A percentile compares a stretch with the other conserved stretches of the same genome.
Conservation (phyloP, 2,113 vertebrate genomes). For the Microcebus murinus region DNA sequence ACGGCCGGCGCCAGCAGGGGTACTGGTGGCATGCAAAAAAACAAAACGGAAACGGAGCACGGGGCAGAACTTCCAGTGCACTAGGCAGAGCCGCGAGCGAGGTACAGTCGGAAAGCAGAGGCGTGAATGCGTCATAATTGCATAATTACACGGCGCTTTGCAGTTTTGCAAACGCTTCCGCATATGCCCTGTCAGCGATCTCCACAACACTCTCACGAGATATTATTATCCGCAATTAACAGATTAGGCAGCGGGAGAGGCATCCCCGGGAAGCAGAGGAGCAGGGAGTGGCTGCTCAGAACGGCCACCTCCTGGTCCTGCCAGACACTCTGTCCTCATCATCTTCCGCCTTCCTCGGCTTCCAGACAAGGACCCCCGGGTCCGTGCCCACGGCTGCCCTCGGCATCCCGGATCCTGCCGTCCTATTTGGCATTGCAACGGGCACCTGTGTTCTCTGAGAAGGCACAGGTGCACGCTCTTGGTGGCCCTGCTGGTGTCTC, state of each 20-base stretch:
- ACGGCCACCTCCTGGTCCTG: neutral
- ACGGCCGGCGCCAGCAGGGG: fast-evolving
- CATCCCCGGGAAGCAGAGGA: fast-evolving
- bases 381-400: fast-evolving
- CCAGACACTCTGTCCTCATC: too few species aligned
- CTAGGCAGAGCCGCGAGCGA: neutral
- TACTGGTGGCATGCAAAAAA: fast-evolving
- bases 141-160: neutral
- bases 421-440: fast-evolving
- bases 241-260: neutral
- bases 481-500: neutral
- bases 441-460: fast-evolving
- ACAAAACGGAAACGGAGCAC: neutral
- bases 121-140: neutral
- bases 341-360: fast-evolving
- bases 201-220: neutral
- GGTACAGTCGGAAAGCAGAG: too few species aligned
- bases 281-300: fast-evolving
- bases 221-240: neutral
- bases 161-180: neutral
- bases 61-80: too few species aligned
- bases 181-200: neutral
- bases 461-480: fast-evolving
- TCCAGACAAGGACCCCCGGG: fast-evolving
- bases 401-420: fast-evolving